Conservation (phyloP, 2,113 vertebrate genomes). For the Dicrurus megarhynchus region DNA sequence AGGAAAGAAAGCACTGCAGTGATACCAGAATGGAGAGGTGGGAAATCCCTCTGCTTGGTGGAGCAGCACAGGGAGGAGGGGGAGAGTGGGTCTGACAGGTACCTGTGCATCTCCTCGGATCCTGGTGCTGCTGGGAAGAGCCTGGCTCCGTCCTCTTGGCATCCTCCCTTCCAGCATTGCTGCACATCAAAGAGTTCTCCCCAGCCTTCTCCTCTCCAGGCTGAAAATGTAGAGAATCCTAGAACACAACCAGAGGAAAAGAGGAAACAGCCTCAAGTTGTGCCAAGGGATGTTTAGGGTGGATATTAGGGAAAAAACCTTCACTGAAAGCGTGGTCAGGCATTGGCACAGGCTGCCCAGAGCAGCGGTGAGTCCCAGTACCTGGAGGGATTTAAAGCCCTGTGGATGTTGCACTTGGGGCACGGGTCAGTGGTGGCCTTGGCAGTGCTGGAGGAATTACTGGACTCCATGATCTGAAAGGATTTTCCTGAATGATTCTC, state of each 20-base stretch:
- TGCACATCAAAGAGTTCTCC: no score
- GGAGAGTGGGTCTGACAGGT: rapidly evolving
- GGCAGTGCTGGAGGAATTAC: background rate
- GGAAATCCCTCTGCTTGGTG: background rate
- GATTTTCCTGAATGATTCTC: background rate
- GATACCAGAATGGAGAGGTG: background rate
- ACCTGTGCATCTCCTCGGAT: rapidly evolving
- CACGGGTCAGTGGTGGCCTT: background rate
- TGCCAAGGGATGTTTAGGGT: background rate
- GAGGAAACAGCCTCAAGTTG: background rate
- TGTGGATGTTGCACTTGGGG: background rate
- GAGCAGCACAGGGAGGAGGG: background rate
- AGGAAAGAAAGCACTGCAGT: background rate
- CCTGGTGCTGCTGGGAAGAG: background rate
- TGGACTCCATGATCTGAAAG: background rate
- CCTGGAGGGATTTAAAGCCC: background rate
- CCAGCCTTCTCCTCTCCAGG: background rate
- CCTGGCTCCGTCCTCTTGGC: background rate
- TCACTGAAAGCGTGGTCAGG: background rate
- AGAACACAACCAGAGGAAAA: background rate
- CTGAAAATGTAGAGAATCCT: background rate
- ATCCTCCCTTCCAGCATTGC: background rate
- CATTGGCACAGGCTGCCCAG: background rate
- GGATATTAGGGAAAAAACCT: background rate
- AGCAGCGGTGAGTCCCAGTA: background rate